Percentiles rank a stretch among this genome's conserved stretches.
Evolutionary conservation across 2,797 vertebrate species (phyloP).

Genomic region (Synanceia verrucosa): DNA sequence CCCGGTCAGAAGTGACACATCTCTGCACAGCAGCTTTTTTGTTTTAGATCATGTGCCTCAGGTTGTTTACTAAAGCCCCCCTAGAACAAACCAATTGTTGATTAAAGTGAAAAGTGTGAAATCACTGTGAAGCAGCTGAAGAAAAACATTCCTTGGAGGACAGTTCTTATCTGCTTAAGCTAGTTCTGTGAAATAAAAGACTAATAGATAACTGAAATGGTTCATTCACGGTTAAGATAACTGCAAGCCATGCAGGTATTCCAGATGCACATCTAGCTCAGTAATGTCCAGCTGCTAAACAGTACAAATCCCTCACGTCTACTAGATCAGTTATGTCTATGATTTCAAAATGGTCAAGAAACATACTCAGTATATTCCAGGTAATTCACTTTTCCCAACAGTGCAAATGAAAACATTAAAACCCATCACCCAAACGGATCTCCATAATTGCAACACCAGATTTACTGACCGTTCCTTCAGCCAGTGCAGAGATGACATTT

Average conservation of each 20-base stretch:
- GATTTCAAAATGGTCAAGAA: conserved; percentile 18
- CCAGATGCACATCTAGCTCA: conserved; percentile 19
- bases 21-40: conserved; percentile 58
- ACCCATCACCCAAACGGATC: background rate
- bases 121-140: conserved; percentile 24
- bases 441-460: background rate
- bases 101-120: conserved; percentile 60
- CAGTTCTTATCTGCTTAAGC: conserved; percentile 28
- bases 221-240: conserved; percentile 1
- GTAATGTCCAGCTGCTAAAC: conserved; percentile 27
- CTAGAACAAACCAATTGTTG: conserved; percentile 48
- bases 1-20: conserved; percentile 7
- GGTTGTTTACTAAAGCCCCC: conserved; percentile 58
- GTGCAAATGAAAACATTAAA: background rate
- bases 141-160: conserved; percentile 47
- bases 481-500: conserved; percentile 96
- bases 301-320: background rate
- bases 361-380: background rate
- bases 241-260: conserved; percentile 8
- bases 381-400: background rate
- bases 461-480: conserved; percentile 91
- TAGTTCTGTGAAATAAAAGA: conserved; percentile 37
- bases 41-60: conserved; percentile 45
- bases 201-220: conserved; percentile 9
- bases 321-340: background rate